These are phyloP conservation scores for Sinocyclocheilus anshuiensis DNA, from an alignment of 2,113 vertebrate genomes.

Conservation along the genomic window DNA sequence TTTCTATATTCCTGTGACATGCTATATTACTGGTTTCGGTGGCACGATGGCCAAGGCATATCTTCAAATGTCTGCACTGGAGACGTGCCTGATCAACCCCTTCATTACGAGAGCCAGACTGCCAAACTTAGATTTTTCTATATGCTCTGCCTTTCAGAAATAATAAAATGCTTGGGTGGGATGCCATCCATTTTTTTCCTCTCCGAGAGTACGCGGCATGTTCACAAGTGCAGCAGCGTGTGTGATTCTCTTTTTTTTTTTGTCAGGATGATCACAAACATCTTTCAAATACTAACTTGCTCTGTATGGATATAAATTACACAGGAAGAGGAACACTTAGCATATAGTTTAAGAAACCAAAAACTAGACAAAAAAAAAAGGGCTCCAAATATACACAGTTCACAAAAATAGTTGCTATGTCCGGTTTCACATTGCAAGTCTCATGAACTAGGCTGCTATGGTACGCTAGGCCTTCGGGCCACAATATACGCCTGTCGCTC, in stretches of 20 bases:
- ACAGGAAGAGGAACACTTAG: constrained; percentile 34
- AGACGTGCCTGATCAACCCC: constrained; percentile 52
- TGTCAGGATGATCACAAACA: constrained; percentile 14
- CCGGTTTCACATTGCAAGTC: constrained; percentile 34
- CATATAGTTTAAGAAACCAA: constrained; percentile 51
- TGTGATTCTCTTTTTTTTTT: background rate
- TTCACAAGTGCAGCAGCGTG: constrained; percentile 20
- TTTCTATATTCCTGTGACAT: constrained; percentile 49
- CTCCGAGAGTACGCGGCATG: background rate
- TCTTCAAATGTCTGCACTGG: constrained; percentile 50
- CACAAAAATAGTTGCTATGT: constrained; percentile 27
- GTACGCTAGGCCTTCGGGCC: background rate
- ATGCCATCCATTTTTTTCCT: constrained; percentile 53
- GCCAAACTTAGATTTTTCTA: constrained; percentile 59
- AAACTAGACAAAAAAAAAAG: constrained; percentile 38
- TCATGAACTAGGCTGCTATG: background rate
- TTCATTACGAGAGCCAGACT: constrained; percentile 56
- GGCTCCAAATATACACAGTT: constrained; percentile 33
- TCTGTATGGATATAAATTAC: constrained; percentile 48
- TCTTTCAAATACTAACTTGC: constrained; percentile 43
- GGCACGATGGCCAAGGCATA: constrained; percentile 42
- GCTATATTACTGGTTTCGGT: constrained; percentile 55
- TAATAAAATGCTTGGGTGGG: constrained; percentile 57
- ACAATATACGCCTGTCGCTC: background rate
- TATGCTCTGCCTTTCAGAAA: constrained; percentile 58